These are phyloP conservation scores for Xerus rutilus DNA, from an alignment of 2,797 vertebrate species.

Conservation along the genomic window DNA sequence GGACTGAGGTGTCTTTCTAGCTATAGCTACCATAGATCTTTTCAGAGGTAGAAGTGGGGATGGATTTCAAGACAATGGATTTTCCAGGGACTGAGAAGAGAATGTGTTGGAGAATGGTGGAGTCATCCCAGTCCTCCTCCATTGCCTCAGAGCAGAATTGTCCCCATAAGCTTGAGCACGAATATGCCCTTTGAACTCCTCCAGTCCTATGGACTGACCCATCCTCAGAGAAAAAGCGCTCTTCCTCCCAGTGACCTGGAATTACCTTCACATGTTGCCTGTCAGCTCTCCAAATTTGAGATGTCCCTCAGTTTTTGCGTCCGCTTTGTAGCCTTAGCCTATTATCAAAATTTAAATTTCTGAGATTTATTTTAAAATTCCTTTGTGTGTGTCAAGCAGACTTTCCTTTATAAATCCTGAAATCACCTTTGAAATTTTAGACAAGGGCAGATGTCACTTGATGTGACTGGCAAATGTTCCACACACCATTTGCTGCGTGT, in stretches of 20 bases:
- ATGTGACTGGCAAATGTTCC: constrained; percentile 69
- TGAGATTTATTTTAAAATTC: constrained; percentile 62
- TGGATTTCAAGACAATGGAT: no score
- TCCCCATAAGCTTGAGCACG: neutral
- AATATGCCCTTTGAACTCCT: neutral
- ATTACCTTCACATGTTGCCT: neutral
- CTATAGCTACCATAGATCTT: neutral
- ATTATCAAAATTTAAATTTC: constrained; percentile 35
- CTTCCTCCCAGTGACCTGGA: neutral
- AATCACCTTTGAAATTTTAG: constrained; percentile 83
- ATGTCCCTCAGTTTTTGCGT: neutral
- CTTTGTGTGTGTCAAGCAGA: constrained; percentile 47
- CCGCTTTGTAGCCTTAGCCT: neutral
- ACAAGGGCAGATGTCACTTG: constrained; percentile 81
- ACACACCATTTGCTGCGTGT: constrained; percentile 69
- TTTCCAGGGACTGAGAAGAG: neutral
- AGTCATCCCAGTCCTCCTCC: neutral
- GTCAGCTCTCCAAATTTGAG: neutral
- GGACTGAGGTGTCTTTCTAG: neutral
- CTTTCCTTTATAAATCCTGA: constrained; percentile 69
- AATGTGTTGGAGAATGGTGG: fast-evolving
- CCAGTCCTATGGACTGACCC: neutral
- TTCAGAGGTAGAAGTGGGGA: neutral
- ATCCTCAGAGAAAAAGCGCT: no score
- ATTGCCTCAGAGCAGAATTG: neutral